A percentile compares a stretch with the other conserved stretches of the same genome.
These are phyloP conservation scores for Yoshiicerus persimilis DNA, from an alignment of 1,140 invertebrate species.

Conservation along the genomic window DNA sequence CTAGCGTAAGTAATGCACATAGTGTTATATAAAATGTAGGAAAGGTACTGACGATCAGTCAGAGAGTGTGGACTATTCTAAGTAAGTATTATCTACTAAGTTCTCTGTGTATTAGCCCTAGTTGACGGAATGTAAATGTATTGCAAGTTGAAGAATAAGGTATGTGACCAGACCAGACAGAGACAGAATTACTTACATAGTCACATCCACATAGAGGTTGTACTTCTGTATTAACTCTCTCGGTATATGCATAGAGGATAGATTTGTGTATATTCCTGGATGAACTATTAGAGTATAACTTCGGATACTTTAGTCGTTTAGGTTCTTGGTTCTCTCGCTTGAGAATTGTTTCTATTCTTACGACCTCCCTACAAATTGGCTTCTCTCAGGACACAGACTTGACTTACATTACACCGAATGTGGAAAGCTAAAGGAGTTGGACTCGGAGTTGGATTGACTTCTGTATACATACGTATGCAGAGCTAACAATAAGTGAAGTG, in stretches of 20 bases:
- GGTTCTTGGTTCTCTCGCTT: neutral
- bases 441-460: neutral
- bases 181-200: neutral
- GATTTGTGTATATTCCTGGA: neutral
- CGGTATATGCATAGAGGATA: neutral
- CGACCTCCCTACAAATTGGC: constrained; percentile 14
- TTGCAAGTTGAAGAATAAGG: neutral
- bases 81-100: neutral
- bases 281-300: neutral
- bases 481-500: neutral
- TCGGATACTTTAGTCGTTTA: constrained; percentile 5
- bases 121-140: neutral
- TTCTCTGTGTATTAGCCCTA: neutral
- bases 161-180: neutral
- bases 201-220: neutral
- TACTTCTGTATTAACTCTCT: too few species aligned
- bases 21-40: neutral
- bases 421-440: neutral
- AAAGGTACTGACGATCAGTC: neutral
- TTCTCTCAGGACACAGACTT: neutral
- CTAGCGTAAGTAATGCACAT: neutral
- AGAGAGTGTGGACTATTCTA: too few species aligned
- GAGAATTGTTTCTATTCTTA: constrained; percentile 20
- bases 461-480: neutral
- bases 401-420: neutral